Base-by-base conservation (phyloP, 1,140 invertebrate genomes). In the Antheraea mylitta region DNA sequence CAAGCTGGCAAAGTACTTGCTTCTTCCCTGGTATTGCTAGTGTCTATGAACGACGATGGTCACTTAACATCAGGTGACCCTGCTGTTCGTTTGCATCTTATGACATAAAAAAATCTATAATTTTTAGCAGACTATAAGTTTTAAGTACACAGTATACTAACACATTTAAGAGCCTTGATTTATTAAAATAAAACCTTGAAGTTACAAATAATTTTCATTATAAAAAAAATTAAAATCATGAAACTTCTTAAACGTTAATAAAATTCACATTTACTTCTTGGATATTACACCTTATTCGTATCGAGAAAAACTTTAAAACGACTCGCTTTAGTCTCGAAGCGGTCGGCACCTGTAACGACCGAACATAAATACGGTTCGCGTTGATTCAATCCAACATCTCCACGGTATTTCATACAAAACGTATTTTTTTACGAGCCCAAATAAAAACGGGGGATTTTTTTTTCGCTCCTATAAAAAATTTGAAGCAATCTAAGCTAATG, bases 391-490 rank as follows among this genome's bases (percentile, higher is more conserved):
- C 36, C 64, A n/a, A 22, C 18, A 22, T 16, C 64, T 42, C 38
- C 38, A 18, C 62, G 19, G 37, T 64, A 38, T 38, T 48, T 65
- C 64, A 65, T 65, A 65, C 45, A 30, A 58, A 66, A 70, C 22
- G 63, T 36, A 58, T 58, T 22, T 70, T 69, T 61, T 45, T 70
- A 70, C 53, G 63, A 65, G 63, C 60, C 19, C 18, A 53, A 30
- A 42, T n/a, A 37, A 71, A 42, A 65, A 16, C n/a, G 60, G 11
- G 19, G 11, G 22, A 53, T 16, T 53, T 53, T 53, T n/a, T 53
- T 53, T 16, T 53, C 45, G 4, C 45, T 16, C 11, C 16, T 6
- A 53, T 53, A 53, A 13, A 53, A 53, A 53, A 16, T 53, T 53
- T 53, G 4, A 53, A 53, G 45, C 45, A 53, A 53, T 53, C 45